Evolutionary conservation across 30 jellyfish, hydroid and myxozoan species (phyloP), one percentile per base, ranked within the genome.

Genomic region (Cassiopea andromeda): DNA sequence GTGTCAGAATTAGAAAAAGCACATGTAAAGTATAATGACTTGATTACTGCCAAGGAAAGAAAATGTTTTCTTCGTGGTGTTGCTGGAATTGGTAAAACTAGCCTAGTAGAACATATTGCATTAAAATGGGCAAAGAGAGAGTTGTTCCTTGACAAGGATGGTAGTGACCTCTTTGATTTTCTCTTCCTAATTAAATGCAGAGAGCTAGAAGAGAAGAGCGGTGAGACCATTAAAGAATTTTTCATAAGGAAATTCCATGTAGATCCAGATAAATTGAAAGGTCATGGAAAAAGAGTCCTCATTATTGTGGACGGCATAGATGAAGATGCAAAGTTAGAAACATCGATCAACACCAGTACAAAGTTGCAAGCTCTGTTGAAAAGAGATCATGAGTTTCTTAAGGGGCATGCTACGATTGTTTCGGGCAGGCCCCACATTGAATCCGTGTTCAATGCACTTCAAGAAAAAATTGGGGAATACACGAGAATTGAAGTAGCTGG

Each of bases 51-150:
- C 8, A 15, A 72, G 0, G 81, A 72, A 2, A 64, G 27, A 14
- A 64, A 17, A 64, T 64, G 73, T 47, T 77, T 77, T 4, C 46
- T 77, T 6, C 58, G 85, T 15, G 85, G 85, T 0, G 71, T 77
- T 54, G 93, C 93, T 12, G 93, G 93, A 9, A 68, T 73, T 75
- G 93, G 93, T 43, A 86, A 86, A 48, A 74, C 89, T 1, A 48
- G 70, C 82, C 89, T 86, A 13, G 47, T 86, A n/a, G 68, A 60
- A 8, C 57, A 48, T 44, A 54, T 86, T 44, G 67, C 81, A 44
- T 73, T 86, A 50, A 58, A 75, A 44, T 86, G 93, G 93, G 93
- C 93, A 10, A 58, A 48, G 50, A 78, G 49, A 16, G 93, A 86
- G 54, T 57, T 86, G 73, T 77, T 46, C 48, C 38, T 8, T 2